Evolutionary conservation across 1,140 invertebrate species (phyloP), one percentile per base, ranked within the genome.

Genomic region (Drosophila tristis): DNA sequence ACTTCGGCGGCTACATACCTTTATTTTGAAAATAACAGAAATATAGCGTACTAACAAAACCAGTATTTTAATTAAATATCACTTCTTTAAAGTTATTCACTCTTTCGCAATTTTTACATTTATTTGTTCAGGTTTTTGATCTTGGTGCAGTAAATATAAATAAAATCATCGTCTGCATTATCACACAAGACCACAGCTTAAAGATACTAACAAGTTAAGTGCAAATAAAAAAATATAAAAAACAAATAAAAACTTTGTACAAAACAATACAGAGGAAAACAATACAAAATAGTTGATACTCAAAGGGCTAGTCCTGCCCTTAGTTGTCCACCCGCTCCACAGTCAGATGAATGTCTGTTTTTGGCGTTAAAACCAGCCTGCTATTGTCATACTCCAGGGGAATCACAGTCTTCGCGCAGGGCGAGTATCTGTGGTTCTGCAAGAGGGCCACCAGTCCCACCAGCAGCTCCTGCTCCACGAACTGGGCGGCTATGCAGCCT

Each of bases 401-500:
- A 53, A 93, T 84, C 5, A 61, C 56, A 2, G 90, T 91, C 15
- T 86, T 73, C 2, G 61, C 58, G 20, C 81, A 90, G 5, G 90
- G 72, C 5, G 70, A 49, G 48, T 79, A 91, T 7, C 58, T 59
- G 49, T 90, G 94, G 11, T 92, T 79, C 47, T 91, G 78, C 9
- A 94, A 45, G 49, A 94, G 56, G 2, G 89, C 74, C 11, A 92
- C 87, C 4, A 94, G 49, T 26, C 94, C 93, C 25, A 95, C 85
- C 90, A 95, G 94, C 3, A 94, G 93, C 80, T 95, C 93, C 73
- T 95, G 90, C 50, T 94, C 90, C 7, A 94, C 95, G 71, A 96
- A 94, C 57, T 95, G 90, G 80, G 93, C 92, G n/a, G 95, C 95
- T 26, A 90, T 62, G 74, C 92, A 92, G n/a, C 78, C 84, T 0